These are phyloP conservation scores for Coremacera marginata DNA, from an alignment of 2,888 invertebrate genomes.

Conservation along the genomic window DNA sequence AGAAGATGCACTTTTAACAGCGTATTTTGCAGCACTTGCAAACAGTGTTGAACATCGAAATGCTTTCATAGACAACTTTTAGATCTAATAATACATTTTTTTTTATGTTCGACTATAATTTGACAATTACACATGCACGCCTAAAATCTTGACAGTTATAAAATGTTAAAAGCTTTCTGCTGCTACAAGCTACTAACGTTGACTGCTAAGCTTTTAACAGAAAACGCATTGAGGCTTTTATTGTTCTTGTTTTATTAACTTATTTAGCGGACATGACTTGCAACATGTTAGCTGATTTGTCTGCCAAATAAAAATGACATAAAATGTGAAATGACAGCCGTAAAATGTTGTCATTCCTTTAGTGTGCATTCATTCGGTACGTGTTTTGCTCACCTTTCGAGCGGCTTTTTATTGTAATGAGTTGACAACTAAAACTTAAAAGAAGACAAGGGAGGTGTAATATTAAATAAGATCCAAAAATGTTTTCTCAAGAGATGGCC, in stretches of 20 bases:
- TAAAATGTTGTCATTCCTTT: background rate
- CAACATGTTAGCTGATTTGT: slow-evolving; percentile 1
- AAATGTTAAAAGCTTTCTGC: slow-evolving; percentile 21
- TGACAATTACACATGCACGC: slow-evolving; percentile 5
- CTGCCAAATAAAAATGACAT: slow-evolving; percentile 23
- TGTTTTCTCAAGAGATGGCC: too few species aligned
- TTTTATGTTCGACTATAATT: background rate
- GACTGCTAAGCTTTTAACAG: background rate
- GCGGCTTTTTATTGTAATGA: background rate
- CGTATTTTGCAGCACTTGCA: background rate
- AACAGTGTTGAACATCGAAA: slow-evolving; percentile 15
- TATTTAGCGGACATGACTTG: slow-evolving; percentile 23
- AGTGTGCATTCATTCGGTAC: background rate
- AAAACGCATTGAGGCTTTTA: too few species aligned
- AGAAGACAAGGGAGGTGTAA: background rate
- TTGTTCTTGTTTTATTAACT: background rate
- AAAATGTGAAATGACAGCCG: slow-evolving; percentile 29
- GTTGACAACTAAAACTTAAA: background rate
- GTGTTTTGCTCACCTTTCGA: background rate
- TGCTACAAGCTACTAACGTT: background rate
- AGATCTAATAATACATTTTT: background rate
- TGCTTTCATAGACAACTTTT: background rate
- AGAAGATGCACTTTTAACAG: background rate
- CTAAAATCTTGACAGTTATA: slow-evolving; percentile 18
- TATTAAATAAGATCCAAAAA: background rate